These are phyloP conservation scores for Euzophera pinguis DNA, from an alignment of 2,888 invertebrate species.

Conservation along the genomic window DNA sequence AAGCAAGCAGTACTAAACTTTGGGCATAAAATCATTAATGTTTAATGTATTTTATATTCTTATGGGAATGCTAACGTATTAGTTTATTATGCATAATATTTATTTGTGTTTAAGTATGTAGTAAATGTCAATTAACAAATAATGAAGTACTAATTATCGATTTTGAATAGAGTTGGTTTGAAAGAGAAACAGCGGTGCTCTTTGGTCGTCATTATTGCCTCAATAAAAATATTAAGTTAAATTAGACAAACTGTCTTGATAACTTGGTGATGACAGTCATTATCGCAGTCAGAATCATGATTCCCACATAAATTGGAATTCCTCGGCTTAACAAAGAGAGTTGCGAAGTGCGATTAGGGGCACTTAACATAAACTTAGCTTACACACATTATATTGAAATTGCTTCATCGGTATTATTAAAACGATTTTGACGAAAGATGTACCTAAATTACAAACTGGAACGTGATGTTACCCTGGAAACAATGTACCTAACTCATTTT, in stretches of 20 bases:
- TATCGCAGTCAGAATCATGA: conserved; percentile 7
- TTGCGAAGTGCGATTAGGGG: conserved; percentile 14
- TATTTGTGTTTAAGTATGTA: conserved; percentile 24
- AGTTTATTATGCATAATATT: conserved; percentile 30
- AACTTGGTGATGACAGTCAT: conserved; percentile 8
- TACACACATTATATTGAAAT: background rate
- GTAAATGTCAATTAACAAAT: conserved; percentile 32
- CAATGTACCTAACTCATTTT: too few species aligned
- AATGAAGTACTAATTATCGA: conserved; percentile 34
- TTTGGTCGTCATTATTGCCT: background rate
- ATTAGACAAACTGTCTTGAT: conserved; percentile 4
- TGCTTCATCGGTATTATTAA: background rate
- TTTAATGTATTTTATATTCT: background rate
- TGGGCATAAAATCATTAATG: conserved; percentile 3
- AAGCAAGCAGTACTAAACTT: conserved; percentile 28
- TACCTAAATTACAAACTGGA: background rate
- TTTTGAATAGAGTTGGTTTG: conserved; percentile 33
- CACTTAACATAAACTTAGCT: conserved; percentile 10
- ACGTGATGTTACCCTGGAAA: too few species aligned
- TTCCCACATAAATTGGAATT: conserved; percentile 13
- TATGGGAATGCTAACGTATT: conserved; percentile 29
- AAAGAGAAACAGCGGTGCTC: conserved; percentile 25
- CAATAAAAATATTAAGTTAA: conserved; percentile 5
- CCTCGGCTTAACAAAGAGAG: conserved; percentile 13
- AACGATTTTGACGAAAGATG: background rate